These are phyloP conservation scores for Galagoides demidoff DNA, from an alignment of 2,797 vertebrate genomes.

Conservation along the genomic window DNA sequence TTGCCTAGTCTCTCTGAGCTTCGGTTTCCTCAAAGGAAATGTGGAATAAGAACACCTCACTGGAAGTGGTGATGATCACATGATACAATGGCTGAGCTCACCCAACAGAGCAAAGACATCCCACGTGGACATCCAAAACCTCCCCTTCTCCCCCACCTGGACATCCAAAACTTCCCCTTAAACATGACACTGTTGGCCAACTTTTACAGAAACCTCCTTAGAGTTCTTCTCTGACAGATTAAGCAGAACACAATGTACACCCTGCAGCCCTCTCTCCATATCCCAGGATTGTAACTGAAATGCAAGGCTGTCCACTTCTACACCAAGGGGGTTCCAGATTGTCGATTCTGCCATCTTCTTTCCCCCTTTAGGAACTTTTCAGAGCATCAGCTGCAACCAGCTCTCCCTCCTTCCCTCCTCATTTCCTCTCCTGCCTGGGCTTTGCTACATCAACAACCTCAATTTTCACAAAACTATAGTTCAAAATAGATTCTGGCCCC, in stretches of 20 bases:
- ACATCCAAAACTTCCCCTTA: background rate
- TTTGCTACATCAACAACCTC: background rate
- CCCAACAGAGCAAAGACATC: background rate
- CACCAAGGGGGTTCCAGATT: fast-evolving
- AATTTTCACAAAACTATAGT: conserved; percentile 13
- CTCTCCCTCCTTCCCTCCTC: fast-evolving
- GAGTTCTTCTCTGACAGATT: background rate
- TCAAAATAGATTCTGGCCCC: background rate
- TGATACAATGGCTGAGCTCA: background rate
- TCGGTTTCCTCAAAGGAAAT: background rate
- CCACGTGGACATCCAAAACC: background rate
- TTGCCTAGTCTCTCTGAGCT: background rate
- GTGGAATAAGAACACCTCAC: background rate
- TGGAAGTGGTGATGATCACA: background rate
- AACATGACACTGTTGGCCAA: background rate
- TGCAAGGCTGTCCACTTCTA: background rate
- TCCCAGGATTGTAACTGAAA: background rate
- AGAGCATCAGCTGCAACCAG: background rate
- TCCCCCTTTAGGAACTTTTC: background rate
- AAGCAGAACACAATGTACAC: background rate
- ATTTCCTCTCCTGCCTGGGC: background rate
- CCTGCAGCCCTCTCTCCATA: background rate
- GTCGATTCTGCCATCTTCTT: background rate
- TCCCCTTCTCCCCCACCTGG: background rate
- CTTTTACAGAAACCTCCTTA: background rate